Evolutionary conservation across 2,113 vertebrate species (phyloP).

Genomic region (Tricholaema leucomelas): DNA sequence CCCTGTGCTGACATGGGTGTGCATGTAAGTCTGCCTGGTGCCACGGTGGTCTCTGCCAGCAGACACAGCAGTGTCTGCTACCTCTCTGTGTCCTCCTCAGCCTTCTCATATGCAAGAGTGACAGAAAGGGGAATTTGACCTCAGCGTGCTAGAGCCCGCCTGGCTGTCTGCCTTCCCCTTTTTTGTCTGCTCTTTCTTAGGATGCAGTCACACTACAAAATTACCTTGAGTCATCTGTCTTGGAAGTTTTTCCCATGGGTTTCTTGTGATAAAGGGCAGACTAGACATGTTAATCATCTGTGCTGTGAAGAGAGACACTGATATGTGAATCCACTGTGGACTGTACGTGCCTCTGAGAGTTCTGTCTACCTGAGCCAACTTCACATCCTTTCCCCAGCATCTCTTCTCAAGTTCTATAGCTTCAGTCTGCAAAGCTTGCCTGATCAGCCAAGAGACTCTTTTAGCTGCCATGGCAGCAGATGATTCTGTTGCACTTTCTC

Average conservation of each 20-base stretch:
- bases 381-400: neutral
- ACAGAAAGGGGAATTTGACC: conserved; percentile 55
- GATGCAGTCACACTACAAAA: conserved; percentile 57
- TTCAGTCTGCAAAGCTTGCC: neutral
- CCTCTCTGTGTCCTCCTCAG: neutral
- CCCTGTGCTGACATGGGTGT: neutral
- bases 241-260: conserved; percentile 17
- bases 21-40: conserved; percentile 7
- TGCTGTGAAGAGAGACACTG: neutral
- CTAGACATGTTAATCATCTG: neutral
- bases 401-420: neutral
- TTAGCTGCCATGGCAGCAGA: neutral
- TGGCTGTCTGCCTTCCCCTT: conserved; percentile 66
- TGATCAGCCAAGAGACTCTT: neutral
- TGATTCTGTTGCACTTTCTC: neutral
- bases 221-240: conserved; percentile 60
- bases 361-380: neutral
- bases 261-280: neutral
- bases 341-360: rapidly evolving
- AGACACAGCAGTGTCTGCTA: neutral
- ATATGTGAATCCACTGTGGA: neutral
- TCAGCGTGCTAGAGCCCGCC: conserved; percentile 21
- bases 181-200: conserved; percentile 55
- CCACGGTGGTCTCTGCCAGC: neutral
- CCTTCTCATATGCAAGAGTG: neutral